Percentiles rank a stretch among this genome's conserved stretches.
These are phyloP conservation scores for Coracopsis vasa DNA, from an alignment of 2,113 vertebrate genomes.

Conservation along the genomic window DNA sequence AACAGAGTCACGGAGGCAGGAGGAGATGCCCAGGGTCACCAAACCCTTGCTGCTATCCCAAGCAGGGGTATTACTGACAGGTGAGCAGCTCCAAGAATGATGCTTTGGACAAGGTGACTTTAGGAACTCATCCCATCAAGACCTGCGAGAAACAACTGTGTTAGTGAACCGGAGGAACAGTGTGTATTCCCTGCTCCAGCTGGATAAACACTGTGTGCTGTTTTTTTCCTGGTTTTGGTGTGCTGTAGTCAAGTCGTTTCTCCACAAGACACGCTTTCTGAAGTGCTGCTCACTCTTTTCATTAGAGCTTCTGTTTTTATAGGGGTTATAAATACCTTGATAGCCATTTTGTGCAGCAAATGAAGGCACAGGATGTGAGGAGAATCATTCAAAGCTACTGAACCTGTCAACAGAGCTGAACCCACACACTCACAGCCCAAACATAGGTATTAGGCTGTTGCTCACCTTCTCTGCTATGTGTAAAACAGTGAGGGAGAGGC, in stretches of 20 bases:
- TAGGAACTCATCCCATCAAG: accelerated
- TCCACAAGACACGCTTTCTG: accelerated
- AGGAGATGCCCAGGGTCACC: accelerated
- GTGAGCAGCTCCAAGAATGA: accelerated
- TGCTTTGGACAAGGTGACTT: accelerated
- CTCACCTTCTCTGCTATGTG: accelerated
- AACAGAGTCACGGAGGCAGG: background rate
- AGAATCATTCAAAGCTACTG: background rate
- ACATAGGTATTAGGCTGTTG: background rate
- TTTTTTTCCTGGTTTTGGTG: background rate
- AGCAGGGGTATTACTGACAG: too few species aligned
- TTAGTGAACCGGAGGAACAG: accelerated
- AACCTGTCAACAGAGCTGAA: accelerated
- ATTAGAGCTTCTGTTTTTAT: background rate
- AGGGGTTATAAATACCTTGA: accelerated
- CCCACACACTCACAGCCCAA: accelerated
- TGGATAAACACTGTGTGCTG: too few species aligned
- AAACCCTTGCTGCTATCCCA: background rate
- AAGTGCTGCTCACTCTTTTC: background rate
- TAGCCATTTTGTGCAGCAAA: background rate
- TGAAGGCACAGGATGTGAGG: background rate
- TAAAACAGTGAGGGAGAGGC: background rate
- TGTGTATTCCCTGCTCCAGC: background rate
- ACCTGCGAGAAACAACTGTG: background rate
- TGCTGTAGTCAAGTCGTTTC: background rate